phyloP scores from a whole-genome alignment of 2,113 vertebrate genomes.

The Cebidichthys violaceus region DNA sequence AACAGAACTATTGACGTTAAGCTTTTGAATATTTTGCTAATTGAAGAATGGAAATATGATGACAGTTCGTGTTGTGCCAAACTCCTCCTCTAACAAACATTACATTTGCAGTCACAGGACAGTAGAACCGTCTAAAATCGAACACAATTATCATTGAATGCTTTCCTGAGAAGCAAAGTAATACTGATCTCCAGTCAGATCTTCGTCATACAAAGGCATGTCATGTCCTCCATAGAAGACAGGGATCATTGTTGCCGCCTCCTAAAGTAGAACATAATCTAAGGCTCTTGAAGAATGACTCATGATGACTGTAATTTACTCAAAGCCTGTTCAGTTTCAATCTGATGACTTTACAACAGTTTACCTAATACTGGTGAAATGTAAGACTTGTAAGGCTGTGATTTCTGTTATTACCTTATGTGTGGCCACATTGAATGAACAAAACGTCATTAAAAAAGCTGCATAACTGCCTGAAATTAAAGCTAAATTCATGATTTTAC shows the following conservation, averaged over 20 bases:
- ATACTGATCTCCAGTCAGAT: not conserved
- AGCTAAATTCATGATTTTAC: not conserved
- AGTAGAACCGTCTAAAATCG: not conserved
- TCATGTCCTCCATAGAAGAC: not conserved
- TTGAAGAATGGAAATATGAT: not conserved
- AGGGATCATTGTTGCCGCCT: not conserved
- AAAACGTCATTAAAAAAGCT: not conserved
- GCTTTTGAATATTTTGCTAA: not conserved
- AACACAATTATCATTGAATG: not conserved
- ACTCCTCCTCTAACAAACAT: not conserved
- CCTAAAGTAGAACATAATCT: conserved; percentile 12
- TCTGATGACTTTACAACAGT: conserved; percentile 17
- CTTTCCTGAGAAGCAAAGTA: not conserved
- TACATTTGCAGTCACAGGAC: not conserved
- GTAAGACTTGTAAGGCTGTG: conserved; percentile 10
- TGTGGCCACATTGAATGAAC: not conserved
- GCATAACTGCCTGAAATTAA: not conserved
- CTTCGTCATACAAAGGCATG: not conserved
- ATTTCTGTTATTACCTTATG: not conserved
- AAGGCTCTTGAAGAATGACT: conserved; percentile 7
- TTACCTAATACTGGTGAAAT: not conserved
- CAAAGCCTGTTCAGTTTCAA: conserved; percentile 25
- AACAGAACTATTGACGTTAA: not conserved
- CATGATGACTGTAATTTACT: conserved; percentile 19
- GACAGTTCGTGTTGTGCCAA: not conserved